phyloP scores from a whole-genome alignment of 2,888 invertebrate species.

The Agrotis segetum region DNA sequence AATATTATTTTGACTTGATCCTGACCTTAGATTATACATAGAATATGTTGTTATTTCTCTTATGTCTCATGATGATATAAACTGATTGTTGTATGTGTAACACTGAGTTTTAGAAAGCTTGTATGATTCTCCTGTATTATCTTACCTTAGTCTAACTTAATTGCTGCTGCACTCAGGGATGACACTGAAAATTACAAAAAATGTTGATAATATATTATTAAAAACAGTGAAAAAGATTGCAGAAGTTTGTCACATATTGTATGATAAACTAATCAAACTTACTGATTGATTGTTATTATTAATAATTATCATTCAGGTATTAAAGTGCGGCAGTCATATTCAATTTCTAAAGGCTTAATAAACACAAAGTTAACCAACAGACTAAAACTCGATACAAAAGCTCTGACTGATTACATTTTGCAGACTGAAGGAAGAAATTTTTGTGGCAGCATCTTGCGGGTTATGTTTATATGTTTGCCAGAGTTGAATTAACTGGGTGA shows the following conservation, averaged over 20 bases:
- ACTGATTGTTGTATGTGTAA: constrained; percentile 41
- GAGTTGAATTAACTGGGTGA: neutral
- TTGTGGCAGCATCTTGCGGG: neutral
- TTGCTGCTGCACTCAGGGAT: constrained; percentile 8
- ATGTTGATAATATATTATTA: neutral
- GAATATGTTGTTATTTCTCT: constrained; percentile 44
- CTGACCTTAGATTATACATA: constrained; percentile 29
- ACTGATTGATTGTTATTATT: neutral
- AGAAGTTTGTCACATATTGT: neutral
- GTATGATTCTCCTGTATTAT: constrained; percentile 48
- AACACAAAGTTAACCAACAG: constrained; percentile 11
- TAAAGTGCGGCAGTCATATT: constrained; percentile 1
- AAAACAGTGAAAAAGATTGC: neutral
- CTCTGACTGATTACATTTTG: neutral
- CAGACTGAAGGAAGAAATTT: neutral
- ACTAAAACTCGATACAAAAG: neutral
- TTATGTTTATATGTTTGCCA: too few species aligned
- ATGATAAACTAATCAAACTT: constrained; percentile 9
- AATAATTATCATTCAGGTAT: neutral
- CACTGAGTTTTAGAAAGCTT: constrained; percentile 42
- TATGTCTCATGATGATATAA: constrained; percentile 20
- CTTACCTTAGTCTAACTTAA: constrained; percentile 45
- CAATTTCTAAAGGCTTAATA: constrained; percentile 6
- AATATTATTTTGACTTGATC: constrained; percentile 22
- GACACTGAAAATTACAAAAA: neutral